Conservation (phyloP, 2,888 invertebrate species). For the Phalangium opilio region DNA sequence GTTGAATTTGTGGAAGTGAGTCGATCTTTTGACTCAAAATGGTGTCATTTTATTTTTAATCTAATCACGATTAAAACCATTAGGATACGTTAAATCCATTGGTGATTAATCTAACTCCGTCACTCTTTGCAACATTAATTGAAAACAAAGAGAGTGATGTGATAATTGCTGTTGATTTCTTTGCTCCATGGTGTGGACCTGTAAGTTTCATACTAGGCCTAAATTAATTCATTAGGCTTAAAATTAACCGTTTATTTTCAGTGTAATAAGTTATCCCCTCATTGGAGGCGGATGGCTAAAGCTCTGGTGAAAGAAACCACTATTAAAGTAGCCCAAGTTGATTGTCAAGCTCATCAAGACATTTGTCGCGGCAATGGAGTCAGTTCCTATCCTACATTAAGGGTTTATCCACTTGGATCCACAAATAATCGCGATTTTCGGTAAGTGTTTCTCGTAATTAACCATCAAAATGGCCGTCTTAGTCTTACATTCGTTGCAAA, state of each 20-base stretch:
- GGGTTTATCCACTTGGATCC: conserved; percentile 45
- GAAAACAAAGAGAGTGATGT: conserved; percentile 38
- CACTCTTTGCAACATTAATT: conserved; percentile 40
- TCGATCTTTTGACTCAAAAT: conserved; percentile 1
- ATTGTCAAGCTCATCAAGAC: conserved; percentile 44
- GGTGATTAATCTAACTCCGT: conserved; percentile 41
- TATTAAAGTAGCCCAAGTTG: conserved; percentile 46
- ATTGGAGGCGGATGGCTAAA: conserved; percentile 48
- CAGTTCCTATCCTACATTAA: conserved; percentile 49
- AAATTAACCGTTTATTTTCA: too few relatives aligned
- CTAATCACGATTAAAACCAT: too few relatives aligned
- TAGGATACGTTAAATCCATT: conserved; percentile 35
- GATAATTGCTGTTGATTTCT: conserved; percentile 54
- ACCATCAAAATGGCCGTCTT: not conserved
- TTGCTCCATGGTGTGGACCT: conserved; percentile 57
- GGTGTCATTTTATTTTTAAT: conserved; percentile 5
- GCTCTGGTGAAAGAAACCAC: conserved; percentile 33
- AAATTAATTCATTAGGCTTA: too few relatives aligned
- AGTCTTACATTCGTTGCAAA: not conserved
- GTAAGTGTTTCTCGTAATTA: conserved; percentile 23
- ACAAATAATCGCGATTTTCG: conserved; percentile 18
- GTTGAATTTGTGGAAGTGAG: conserved; percentile 46
- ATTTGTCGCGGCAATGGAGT: conserved; percentile 45
- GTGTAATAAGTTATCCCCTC: conserved; percentile 49
- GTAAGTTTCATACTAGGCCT: too few relatives aligned